A percentile compares a stretch with the other conserved stretches of the same genome.
phyloP scores from a whole-genome alignment of 23 tunicate species.

The Clavelina lepadiformis region DNA sequence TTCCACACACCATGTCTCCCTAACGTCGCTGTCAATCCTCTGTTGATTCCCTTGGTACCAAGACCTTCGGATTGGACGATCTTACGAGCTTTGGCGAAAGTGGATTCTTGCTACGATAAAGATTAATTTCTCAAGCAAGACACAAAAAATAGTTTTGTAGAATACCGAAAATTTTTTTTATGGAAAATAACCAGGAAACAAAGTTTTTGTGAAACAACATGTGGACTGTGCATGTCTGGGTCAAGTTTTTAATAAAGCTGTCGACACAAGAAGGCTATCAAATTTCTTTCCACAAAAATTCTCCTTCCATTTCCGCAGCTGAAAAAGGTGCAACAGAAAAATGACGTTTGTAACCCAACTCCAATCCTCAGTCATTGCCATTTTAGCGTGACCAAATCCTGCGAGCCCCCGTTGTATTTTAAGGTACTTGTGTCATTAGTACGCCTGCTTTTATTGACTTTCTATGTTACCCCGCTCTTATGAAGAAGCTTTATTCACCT shows the following conservation, averaged over 20 bases:
- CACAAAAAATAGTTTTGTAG: no score
- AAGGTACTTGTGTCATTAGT: slow-evolving; percentile 20
- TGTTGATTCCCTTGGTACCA: slow-evolving; percentile 83
- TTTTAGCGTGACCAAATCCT: slow-evolving; percentile 16
- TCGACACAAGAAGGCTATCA: no score
- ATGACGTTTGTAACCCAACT: no score
- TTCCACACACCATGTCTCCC: slow-evolving; percentile 99
- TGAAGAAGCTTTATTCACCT: slow-evolving; percentile 7
- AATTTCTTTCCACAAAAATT: no score
- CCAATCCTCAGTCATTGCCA: slow-evolving; percentile 25
- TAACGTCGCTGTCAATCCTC: slow-evolving; percentile 93
- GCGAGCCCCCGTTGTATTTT: neutral
- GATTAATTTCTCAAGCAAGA: no score
- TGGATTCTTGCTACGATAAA: slow-evolving; percentile 76
- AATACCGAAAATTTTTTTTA: no score
- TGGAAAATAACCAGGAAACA: no score
- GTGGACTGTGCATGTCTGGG: no score
- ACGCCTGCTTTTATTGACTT: slow-evolving; percentile 3
- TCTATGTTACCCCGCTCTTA: neutral
- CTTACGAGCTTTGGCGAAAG: slow-evolving; percentile 76
- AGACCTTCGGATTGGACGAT: slow-evolving; percentile 69
- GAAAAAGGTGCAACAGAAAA: no score
- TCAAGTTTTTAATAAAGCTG: no score
- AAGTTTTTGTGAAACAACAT: no score
- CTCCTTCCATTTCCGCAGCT: no score